Base-by-base conservation (phyloP, 2,113 vertebrate species). In the Sebastes fasciatus region DNA sequence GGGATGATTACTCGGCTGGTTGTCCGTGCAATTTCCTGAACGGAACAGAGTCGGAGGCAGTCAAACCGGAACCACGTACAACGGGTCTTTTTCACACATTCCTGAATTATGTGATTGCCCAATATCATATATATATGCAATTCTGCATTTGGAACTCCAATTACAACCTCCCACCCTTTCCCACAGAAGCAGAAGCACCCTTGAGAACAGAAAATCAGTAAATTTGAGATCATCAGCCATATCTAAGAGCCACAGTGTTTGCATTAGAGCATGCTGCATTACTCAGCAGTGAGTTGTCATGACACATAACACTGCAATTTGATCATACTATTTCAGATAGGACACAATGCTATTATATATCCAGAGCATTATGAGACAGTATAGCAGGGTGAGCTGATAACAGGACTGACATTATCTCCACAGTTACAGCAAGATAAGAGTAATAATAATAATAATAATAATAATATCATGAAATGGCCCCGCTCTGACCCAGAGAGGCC, bases 1-100 rank as follows among this genome's bases (percentile, higher is more conserved):
- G 81, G 10, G 14, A 72, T 75, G 57, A 92, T 91, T 88, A 86
- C 82, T 84, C 60, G 19, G 64, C 46, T 86, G 74, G 79, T 66
- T 80, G 79, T 88, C 86, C 23, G 1, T 70, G 46, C 69, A 78
- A 87, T 87, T 88, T 80, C 55, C 74, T 74, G 46, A 89, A 74
- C 34, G 11, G 64, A 13, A 46, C 52, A 13, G 40, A 86, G 69
- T 75, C 60, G 34, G 34, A 34, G 34, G 34, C 42, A 60, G 7
- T 64, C 46, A 9, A 52, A 58, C 11, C 5, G 2, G 21, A 65
- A 42, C 3, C 5, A 2, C 26, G 14, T 1, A 48, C 7, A 68
- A 42, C 6, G 34, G 13, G 10, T 43, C 4, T 42, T 49, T 74
- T 76, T 52, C 23, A 42, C 43, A 26, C 21, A 55, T 70, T 55